Evolutionary conservation across 2,797 vertebrate species (phyloP), one percentile per base, ranked within the genome.

Genomic region (Sebastes hopkinsi): DNA sequence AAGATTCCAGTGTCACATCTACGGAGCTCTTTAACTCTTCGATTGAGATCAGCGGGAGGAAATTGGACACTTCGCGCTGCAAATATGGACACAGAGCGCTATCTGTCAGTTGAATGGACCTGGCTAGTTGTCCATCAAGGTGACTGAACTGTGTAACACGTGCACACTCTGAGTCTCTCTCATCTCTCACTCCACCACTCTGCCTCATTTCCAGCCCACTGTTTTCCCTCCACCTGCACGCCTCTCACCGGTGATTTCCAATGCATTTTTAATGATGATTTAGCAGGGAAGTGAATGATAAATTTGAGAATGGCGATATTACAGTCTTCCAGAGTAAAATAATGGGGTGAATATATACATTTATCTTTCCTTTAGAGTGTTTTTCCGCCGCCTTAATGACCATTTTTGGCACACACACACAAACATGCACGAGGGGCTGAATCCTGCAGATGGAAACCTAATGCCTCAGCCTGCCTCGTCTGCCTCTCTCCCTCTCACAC

Each of bases 231-330:
- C 67, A 83, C 82, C 75, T 70, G 73, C 68, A 80, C 70, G 68
- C 62, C 75, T 79, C 79, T 84, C 75, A 60, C 72, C 72, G 62
- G 80, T 83, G 71, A 90, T 84, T 86, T 83, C 64, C 66, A 62
- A 86, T 89, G 79, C 58, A 86, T 91, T 87, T 91, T 91, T 81
- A 89, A 87, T 90, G 81, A 80, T 58, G 74, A 86, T 85, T 91
- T 88, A 81, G 73, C 66, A 34, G 72, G 22, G 55, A 67, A 72
- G 80, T 67, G 70, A 81, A 80, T 65, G 69, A 84, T 79, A 71
- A 83, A 77, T 76, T 70, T 54, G 56, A 79, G 9, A 61, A 34
- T 54, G 54, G 76, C 8, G 9, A 61, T 72, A 82, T 68, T 73
- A 79, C 74, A 65, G 60, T 66, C 61, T 86, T 67, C 52, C 30